phyloP scores from a whole-genome alignment of 2,113 vertebrate genomes.

The Peucedramus taeniatus region DNA sequence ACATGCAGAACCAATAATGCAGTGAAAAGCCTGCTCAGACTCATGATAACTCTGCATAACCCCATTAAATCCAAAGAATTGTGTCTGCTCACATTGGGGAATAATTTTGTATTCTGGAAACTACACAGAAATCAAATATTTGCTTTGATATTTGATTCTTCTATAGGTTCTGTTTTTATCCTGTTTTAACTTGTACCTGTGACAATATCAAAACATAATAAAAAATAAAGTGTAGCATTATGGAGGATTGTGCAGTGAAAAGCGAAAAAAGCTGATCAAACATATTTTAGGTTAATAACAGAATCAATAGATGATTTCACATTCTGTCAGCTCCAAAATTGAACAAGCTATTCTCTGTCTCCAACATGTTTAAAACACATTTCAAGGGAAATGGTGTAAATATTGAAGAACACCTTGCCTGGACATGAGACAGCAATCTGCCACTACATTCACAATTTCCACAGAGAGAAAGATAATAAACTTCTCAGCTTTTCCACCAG shows the following conservation, averaged over 20 bases:
- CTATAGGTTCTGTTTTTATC: neutral
- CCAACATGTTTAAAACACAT: neutral
- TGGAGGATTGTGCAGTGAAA: neutral
- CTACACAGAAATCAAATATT: conserved; percentile 16
- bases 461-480: neutral
- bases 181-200: neutral
- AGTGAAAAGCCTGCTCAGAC: neutral
- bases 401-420: conserved; percentile 11
- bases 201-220: neutral
- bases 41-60: neutral
- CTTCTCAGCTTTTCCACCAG: neutral
- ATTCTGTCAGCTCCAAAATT: neutral
- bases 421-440: neutral
- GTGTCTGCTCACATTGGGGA: neutral
- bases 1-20: neutral
- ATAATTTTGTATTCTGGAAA: neutral
- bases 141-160: conserved; percentile 14
- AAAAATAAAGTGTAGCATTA: conserved; percentile 4
- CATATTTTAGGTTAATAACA: conserved; percentile 23
- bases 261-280: conserved; percentile 35
- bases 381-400: neutral
- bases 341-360: neutral
- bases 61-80: neutral
- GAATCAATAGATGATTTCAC: conserved; percentile 23
- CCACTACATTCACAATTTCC: neutral